These are phyloP conservation scores for Radopholus similis DNA, from an alignment of 1,140 invertebrate species.

Conservation along the genomic window DNA sequence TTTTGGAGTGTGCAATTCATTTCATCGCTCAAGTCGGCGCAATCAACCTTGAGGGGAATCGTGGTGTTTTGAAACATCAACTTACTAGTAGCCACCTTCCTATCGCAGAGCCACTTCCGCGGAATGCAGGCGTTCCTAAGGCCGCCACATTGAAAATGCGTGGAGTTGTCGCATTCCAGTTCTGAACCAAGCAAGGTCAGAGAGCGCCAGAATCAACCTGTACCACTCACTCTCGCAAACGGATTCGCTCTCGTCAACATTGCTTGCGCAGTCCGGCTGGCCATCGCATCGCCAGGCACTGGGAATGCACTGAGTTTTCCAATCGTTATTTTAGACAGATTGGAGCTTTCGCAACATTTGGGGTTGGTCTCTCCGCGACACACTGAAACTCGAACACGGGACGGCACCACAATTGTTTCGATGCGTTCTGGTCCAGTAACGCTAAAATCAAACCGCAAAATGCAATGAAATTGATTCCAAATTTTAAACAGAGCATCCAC, in stretches of 20 bases:
- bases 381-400: too few relatives aligned
- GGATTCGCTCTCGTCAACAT: neutral
- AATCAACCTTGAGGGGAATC: slow-evolving; percentile 62
- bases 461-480: too few relatives aligned
- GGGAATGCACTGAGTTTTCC: too few relatives aligned
- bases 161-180: neutral
- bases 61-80: slow-evolving; percentile 61
- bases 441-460: too few relatives aligned
- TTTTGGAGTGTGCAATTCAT: slow-evolving; percentile 31
- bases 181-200: neutral
- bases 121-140: slow-evolving; percentile 69
- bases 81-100: slow-evolving; percentile 72
- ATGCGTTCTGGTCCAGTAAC: too few relatives aligned
- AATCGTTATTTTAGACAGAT: too few relatives aligned
- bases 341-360: too few relatives aligned
- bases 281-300: slow-evolving; percentile 80
- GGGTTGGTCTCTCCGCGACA: too few relatives aligned
- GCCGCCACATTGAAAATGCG: slow-evolving; percentile 22
- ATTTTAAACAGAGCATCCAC: too few relatives aligned
- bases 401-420: too few relatives aligned
- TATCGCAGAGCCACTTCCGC: slow-evolving; percentile 76
- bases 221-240: neutral
- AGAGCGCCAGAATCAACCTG: too few relatives aligned
- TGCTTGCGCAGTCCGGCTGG: slow-evolving; percentile 56
- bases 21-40: slow-evolving; percentile 59